A percentile compares a stretch with the other conserved stretches of the same genome.
These are phyloP conservation scores for Stenolophus ochropezus DNA, from an alignment of 2,888 invertebrate species.

Conservation along the genomic window DNA sequence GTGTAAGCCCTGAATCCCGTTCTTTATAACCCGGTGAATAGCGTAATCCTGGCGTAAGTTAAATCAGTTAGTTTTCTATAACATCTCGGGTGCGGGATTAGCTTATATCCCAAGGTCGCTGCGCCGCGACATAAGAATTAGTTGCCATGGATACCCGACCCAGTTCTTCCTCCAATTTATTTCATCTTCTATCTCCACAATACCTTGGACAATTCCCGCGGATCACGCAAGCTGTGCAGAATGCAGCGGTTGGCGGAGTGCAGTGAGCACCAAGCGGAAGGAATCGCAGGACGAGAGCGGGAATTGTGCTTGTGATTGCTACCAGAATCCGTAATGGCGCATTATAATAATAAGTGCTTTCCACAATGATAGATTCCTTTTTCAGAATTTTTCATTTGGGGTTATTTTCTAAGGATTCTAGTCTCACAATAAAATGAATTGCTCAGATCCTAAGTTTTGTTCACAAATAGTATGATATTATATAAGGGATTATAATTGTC, in stretches of 20 bases:
- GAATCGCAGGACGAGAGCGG: neutral
- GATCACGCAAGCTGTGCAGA: neutral
- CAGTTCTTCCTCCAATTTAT: constrained; percentile 46
- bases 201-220: constrained; percentile 49
- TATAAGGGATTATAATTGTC: too few species aligned
- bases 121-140: constrained; percentile 48
- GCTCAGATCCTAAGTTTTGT: too few species aligned
- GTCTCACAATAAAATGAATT: neutral
- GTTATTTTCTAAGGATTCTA: neutral
- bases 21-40: constrained; percentile 2
- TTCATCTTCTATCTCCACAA: constrained; percentile 47
- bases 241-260: neutral
- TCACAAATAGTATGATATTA: too few species aligned
- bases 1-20: neutral
- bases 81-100: constrained; percentile 45
- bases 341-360: constrained; percentile 38
- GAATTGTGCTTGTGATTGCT: constrained; percentile 36
- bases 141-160: constrained; percentile 55
- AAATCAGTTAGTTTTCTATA: constrained; percentile 53
- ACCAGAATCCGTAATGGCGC: constrained; percentile 33
- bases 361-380: constrained; percentile 17
- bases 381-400: neutral
- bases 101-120: constrained; percentile 41
- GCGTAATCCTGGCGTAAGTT: constrained; percentile 19
- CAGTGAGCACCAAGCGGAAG: neutral